phyloP scores from a whole-genome alignment of 2,888 invertebrate genomes.

The Caenorhabditis becei region DNA sequence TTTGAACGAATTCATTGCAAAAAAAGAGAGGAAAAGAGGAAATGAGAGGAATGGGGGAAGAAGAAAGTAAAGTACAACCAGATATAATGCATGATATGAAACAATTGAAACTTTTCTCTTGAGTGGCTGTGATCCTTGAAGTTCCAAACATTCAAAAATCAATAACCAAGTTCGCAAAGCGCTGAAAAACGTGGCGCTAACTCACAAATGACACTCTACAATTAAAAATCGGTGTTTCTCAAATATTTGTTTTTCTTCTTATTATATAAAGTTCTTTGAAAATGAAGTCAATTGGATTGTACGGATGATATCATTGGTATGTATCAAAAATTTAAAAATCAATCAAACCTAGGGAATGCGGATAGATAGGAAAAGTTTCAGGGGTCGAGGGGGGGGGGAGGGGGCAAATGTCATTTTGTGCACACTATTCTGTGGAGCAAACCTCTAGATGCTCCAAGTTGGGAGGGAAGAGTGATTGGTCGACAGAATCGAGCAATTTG shows the following conservation, averaged over 20 bases:
- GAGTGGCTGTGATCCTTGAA: background rate
- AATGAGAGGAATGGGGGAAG: background rate
- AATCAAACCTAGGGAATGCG: conserved; percentile 30
- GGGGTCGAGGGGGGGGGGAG: background rate
- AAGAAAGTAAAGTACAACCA: conserved; percentile 39
- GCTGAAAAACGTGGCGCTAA: background rate
- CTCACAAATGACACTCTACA: conserved; percentile 51
- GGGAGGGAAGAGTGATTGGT: conserved; percentile 33
- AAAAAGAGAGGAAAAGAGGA: conserved; percentile 8
- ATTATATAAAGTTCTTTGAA: conserved; percentile 1
- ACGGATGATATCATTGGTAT: conserved; percentile 6
- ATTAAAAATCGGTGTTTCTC: conserved; percentile 21
- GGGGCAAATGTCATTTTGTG: conserved; percentile 61
- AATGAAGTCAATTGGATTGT: conserved; percentile 48
- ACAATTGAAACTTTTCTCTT: conserved; percentile 45
- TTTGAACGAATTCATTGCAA: conserved; percentile 4
- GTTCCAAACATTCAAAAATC: background rate
- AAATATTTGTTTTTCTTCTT: conserved; percentile 7
- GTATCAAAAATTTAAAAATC: background rate
- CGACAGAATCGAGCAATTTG: conserved; percentile 38
- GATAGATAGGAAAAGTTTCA: conserved; percentile 21
- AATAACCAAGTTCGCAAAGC: conserved; percentile 1
- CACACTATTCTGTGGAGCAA: conserved; percentile 56
- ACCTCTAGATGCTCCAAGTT: conserved; percentile 31
- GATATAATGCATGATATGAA: conserved; percentile 62